phyloP scores from a whole-genome alignment of 2,888 invertebrate genomes.

The Cataglyphis livida region DNA sequence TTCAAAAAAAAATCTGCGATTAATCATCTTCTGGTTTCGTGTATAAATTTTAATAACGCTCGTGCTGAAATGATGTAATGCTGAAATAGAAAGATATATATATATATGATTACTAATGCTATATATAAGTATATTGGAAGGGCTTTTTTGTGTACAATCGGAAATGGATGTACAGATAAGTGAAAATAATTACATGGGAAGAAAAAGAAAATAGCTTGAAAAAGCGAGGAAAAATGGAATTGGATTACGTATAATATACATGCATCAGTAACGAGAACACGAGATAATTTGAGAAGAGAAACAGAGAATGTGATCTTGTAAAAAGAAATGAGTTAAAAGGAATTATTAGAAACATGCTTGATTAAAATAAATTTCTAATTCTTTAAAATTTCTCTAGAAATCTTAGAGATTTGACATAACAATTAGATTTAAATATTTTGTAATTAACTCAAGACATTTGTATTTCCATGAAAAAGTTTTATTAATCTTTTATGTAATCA shows the following conservation, averaged over 20 bases:
- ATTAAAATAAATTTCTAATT: background rate
- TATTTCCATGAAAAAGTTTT: background rate
- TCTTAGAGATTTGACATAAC: background rate
- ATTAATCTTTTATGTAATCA: background rate
- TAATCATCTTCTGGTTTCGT: background rate
- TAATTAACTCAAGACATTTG: background rate
- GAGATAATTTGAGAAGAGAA: background rate
- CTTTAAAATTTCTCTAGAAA: background rate
- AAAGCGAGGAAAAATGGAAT: conserved; percentile 14
- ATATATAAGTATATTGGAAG: background rate
- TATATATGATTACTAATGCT: conserved; percentile 15
- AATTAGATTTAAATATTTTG: background rate
- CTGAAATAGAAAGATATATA: conserved; percentile 24
- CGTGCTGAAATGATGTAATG: conserved; percentile 7
- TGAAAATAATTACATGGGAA: background rate
- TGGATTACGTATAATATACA: background rate
- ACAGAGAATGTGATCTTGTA: background rate
- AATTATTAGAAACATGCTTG: background rate
- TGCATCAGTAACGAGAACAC: conserved; percentile 4
- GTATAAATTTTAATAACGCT: conserved; percentile 22
- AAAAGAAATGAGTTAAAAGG: background rate
- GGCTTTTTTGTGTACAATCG: conserved; percentile 6
- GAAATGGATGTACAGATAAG: conserved; percentile 1
- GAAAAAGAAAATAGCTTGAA: background rate
- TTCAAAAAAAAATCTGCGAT: background rate